phyloP scores from a whole-genome alignment of 2,113 vertebrate species.

The Lasiurus borealis region DNA sequence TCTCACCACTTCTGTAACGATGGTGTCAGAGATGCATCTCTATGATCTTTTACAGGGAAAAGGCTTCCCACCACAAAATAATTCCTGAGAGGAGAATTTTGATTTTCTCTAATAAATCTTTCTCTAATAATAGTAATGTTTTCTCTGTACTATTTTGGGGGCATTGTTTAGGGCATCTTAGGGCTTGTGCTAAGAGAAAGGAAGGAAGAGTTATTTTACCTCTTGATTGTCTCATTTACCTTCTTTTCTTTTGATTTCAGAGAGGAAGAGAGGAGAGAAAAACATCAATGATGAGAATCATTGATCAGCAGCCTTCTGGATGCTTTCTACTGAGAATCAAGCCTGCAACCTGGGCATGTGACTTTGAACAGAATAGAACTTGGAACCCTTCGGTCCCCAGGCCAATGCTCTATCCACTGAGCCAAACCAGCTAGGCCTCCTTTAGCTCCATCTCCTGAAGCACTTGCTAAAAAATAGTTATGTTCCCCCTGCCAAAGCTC shows the following conservation, averaged over 20 bases:
- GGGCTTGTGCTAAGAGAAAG: not conserved
- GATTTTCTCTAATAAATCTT: constrained; percentile 24
- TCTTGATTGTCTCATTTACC: not conserved
- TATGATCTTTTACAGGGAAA: not conserved
- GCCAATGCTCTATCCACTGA: too few species aligned
- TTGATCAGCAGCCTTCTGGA: too few species aligned
- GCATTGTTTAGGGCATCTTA: not conserved
- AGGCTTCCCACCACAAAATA: not conserved
- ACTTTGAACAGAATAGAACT: too few species aligned
- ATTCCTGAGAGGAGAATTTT: not conserved
- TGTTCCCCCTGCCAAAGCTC: not conserved
- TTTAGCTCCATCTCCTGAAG: not conserved
- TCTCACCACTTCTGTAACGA: not conserved
- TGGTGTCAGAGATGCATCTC: not conserved
- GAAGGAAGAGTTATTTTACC: not conserved
- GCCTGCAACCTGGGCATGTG: too few species aligned
- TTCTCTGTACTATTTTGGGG: not conserved
- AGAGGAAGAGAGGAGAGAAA: too few species aligned
- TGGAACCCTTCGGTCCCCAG: too few species aligned
- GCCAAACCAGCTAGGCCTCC: too few species aligned
- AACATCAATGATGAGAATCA: too few species aligned
- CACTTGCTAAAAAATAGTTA: not conserved
- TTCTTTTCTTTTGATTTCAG: not conserved
- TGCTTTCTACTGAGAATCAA: too few species aligned
- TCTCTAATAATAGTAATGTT: not conserved